These are phyloP conservation scores for Eucera pruinosa DNA, from an alignment of 2,888 invertebrate species.

Conservation along the genomic window DNA sequence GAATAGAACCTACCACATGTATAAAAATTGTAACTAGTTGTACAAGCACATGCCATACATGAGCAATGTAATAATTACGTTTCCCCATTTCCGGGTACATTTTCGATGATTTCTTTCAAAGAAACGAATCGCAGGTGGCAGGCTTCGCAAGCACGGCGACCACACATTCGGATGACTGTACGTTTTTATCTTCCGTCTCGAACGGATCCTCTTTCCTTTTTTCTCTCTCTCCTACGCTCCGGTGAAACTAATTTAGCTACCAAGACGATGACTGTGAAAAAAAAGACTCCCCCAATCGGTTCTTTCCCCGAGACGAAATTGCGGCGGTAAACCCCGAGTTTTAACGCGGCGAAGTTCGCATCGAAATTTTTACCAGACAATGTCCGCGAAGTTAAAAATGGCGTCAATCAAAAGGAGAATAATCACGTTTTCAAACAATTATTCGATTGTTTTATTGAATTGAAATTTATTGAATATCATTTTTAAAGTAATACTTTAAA, in stretches of 20 bases:
- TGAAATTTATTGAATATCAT: too few species aligned
- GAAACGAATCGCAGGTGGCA: slow-evolving; percentile 66
- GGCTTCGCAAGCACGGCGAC: slow-evolving; percentile 12
- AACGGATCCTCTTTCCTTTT: background rate
- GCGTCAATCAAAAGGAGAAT: slow-evolving; percentile 7
- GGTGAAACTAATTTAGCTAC: slow-evolving; percentile 60
- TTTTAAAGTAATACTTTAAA: too few species aligned
- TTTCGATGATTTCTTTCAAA: slow-evolving; percentile 28
- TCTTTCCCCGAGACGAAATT: slow-evolving; percentile 37
- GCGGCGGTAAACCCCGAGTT: slow-evolving; percentile 54
- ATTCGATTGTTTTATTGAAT: too few species aligned
- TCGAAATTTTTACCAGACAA: slow-evolving; percentile 40
- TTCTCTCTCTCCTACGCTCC: slow-evolving; percentile 16
- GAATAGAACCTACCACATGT: too few species aligned
- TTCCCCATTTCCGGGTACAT: background rate
- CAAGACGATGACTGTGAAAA: slow-evolving; percentile 58
- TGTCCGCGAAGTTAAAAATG: slow-evolving; percentile 4
- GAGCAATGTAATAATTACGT: too few species aligned
- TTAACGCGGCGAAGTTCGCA: slow-evolving; percentile 53
- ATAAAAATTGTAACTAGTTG: too few species aligned
- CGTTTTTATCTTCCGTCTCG: slow-evolving; percentile 43
- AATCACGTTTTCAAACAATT: background rate
- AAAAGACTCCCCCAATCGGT: slow-evolving; percentile 48
- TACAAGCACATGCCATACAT: too few species aligned
- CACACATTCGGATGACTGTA: slow-evolving; percentile 40